Percentiles rank a stretch among this genome's conserved stretches.
Evolutionary conservation across 2,888 invertebrate species (phyloP).

Genomic region (Allygus modestus): DNA sequence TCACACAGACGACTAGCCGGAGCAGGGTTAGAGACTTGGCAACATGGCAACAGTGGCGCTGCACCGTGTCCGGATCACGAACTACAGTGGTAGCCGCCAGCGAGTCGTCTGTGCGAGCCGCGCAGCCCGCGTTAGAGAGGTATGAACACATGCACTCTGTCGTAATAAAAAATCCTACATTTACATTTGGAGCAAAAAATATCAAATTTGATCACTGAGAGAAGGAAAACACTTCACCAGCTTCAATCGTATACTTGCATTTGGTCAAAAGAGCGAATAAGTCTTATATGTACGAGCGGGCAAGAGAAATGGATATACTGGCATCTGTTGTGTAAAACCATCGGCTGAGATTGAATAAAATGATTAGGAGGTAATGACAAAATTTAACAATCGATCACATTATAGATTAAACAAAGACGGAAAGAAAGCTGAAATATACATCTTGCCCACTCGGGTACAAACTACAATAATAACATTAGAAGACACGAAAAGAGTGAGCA

Average conservation of each 20-base stretch:
- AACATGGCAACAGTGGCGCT: not conserved
- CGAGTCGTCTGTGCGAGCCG: not conserved
- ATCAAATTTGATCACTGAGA: constrained; percentile 67
- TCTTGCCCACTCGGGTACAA: constrained; percentile 54
- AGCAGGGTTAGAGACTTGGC: no score
- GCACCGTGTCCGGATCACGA: not conserved
- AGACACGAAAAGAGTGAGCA: constrained; percentile 46
- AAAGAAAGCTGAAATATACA: constrained; percentile 15
- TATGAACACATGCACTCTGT: constrained; percentile 64
- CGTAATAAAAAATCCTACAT: constrained; percentile 64
- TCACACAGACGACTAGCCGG: not conserved
- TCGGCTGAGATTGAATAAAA: not conserved
- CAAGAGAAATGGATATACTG: constrained; percentile 60
- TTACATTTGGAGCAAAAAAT: constrained; percentile 65
- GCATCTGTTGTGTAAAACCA: not conserved
- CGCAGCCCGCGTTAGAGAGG: not conserved
- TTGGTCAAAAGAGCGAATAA: constrained; percentile 70
- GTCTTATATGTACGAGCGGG: constrained; percentile 66
- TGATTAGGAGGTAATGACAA: not conserved
- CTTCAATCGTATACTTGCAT: constrained; percentile 70
- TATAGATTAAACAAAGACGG: not conserved
- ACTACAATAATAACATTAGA: constrained; percentile 55
- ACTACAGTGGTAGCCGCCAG: not conserved
- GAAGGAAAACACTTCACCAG: constrained; percentile 30
- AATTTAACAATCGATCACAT: constrained; percentile 2